These are phyloP conservation scores for Neolamprologus ventralis DNA, from an alignment of 2,113 vertebrate genomes.

Conservation along the genomic window DNA sequence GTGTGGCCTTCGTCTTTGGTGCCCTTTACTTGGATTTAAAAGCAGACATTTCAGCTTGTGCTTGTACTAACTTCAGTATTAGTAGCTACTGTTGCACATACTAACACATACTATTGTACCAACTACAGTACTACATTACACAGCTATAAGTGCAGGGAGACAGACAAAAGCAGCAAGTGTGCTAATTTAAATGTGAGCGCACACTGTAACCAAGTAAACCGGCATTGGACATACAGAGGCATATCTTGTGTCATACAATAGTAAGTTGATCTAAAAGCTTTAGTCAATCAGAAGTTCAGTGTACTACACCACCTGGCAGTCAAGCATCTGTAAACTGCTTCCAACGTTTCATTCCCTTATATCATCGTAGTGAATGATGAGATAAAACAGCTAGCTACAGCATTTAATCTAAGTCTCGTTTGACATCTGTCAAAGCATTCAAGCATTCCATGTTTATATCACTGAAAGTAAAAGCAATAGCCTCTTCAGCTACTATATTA, in stretches of 20 bases:
- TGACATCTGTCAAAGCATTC: conserved; percentile 34
- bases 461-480: conserved; percentile 25
- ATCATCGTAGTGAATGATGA: conserved; percentile 16
- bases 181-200: not conserved
- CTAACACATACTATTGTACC: not conserved
- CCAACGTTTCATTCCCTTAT: not conserved
- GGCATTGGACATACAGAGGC: not conserved
- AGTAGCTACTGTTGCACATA: not conserved
- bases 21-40: not conserved
- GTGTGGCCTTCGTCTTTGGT: not conserved
- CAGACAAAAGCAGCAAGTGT: not conserved
- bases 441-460: conserved; percentile 48
- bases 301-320: not conserved
- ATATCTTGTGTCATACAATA: not conserved
- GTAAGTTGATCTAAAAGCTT: not conserved
- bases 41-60: not conserved
- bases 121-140: not conserved
- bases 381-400: conserved; percentile 43
- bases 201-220: not conserved
- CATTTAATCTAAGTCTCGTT: conserved; percentile 40
- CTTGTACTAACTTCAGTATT: not conserved
- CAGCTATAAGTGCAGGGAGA: not conserved
- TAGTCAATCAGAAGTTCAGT: not conserved
- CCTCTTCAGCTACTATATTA: conserved; percentile 15
- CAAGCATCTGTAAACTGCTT: not conserved